Base-by-base conservation (phyloP, 1,140 invertebrate genomes). In the Eueides isabella region DNA sequence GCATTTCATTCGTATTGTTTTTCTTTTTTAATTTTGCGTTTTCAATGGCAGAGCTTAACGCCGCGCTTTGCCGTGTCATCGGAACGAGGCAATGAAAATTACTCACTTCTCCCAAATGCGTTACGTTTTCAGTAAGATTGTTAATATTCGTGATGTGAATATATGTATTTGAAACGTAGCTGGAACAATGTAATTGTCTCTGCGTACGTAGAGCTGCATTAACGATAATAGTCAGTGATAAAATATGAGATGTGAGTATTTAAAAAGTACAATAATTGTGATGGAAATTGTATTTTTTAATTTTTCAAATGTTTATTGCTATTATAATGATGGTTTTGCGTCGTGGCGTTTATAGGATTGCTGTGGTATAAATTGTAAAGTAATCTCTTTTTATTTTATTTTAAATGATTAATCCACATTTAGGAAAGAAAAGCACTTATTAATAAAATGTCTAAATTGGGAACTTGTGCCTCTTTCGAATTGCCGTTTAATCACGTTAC, bases 71-170 rank as follows among this genome's bases (percentile, higher is more conserved):
- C 2, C 38, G 11, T 41, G 16, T 44, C 16, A 44, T 7, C 81
- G 6, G n/a, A 6, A n/a, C 5, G 1, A 0, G 14, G 2, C 16
- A 16, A 33, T 11, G 31, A 11, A 33, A 38, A 38, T 38, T 14
- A 38, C 16, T 38, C 5, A 38, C 16, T 38, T 5, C 12, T 5
- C 12, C 11, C 35, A 14, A 38, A 5, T 38, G 35, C n/a, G 35
- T 38, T 16, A 16, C 4, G 16, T 14, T 5, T 38, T 14, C 35
- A 38, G 14, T 14, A 16, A 0, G 16, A 6, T 14, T 38, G 26
- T 55, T 55, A 55, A 78, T 80, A 83, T 80, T 76, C 77, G 79
- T 80, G 72, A 63, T 33, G n/a, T 64, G 33, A 55, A 55, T 55
- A 26, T 26, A n/a, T 44, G 41, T 44, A 26, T 55, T 55, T 26